Conservation (phyloP, 2,888 invertebrate species). For the Tanytarsus gracilentus region DNA sequence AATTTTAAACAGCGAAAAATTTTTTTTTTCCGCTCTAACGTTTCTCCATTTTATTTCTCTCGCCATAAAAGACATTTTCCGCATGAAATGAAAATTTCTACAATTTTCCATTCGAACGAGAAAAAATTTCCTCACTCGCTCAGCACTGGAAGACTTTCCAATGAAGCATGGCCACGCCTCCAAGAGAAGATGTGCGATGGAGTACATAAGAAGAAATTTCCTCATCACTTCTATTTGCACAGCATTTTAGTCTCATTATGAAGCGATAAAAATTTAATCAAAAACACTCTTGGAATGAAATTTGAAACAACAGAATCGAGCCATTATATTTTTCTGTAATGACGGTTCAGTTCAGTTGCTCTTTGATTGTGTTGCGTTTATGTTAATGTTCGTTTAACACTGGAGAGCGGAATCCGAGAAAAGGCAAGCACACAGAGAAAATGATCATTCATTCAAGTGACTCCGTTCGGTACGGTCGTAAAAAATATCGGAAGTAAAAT, state of each 20-base stretch:
- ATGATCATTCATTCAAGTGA: constrained; percentile 11
- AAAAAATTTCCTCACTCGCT: not conserved
- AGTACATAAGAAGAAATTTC: not conserved
- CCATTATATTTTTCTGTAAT: constrained; percentile 28
- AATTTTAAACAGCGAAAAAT: no score
- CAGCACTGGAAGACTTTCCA: no score
- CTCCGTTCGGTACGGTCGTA: constrained; percentile 10
- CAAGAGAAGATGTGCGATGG: not conserved
- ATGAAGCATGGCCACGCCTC: constrained; percentile 8
- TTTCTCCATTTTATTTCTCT: no score
- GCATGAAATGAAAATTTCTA: not conserved
- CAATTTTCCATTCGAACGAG: not conserved
- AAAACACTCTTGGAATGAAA: constrained; percentile 28
- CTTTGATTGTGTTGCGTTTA: constrained; percentile 20
- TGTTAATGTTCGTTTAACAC: constrained; percentile 6
- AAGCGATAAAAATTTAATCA: constrained; percentile 29
- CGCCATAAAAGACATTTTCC: not conserved
- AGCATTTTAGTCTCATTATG: constrained; percentile 28
- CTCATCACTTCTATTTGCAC: constrained; percentile 22
- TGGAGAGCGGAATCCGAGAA: not conserved
- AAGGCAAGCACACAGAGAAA: not conserved
- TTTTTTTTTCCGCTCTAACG: not conserved
- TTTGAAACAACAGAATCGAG: constrained; percentile 16
- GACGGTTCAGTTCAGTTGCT: constrained; percentile 22
- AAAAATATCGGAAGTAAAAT: constrained; percentile 18